Evolutionary conservation across 2,113 vertebrate species (phyloP).

Genomic region (Peromyscus polionotus): DNA sequence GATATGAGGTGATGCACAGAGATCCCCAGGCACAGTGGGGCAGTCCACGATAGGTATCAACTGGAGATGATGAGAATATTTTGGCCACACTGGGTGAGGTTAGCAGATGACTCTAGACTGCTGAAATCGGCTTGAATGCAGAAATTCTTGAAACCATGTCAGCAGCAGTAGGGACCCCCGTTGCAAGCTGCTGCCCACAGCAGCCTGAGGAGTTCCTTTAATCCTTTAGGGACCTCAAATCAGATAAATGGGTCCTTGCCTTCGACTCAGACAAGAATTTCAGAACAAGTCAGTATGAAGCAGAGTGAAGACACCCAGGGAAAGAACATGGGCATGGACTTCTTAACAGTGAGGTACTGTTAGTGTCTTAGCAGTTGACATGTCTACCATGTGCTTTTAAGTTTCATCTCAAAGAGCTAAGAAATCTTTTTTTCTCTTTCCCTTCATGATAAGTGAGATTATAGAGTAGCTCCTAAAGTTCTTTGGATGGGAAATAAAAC

Average conservation of each 20-base stretch:
- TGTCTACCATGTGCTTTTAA: background rate
- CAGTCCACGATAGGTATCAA: rapidly evolving
- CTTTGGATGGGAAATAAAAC: background rate
- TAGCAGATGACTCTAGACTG: background rate
- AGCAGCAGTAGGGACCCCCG: no score
- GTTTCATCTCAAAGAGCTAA: background rate
- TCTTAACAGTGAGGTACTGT: background rate
- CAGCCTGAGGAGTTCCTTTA: background rate
- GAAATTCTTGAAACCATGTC: background rate
- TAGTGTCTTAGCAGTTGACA: background rate
- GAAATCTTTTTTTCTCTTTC: background rate
- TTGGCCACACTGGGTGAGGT: background rate
- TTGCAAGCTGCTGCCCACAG: background rate
- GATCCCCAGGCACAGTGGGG: rapidly evolving
- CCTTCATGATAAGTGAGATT: background rate
- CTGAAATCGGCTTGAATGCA: background rate
- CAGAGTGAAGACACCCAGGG: background rate
- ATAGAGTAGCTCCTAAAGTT: background rate
- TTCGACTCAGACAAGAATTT: background rate
- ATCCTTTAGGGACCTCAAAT: background rate
- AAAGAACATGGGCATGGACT: background rate
- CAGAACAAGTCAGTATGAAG: background rate
- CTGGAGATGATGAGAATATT: background rate
- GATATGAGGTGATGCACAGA: background rate
- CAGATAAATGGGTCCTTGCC: background rate